Base-by-base conservation (phyloP, 1,140 invertebrate species). In the Rhopalosiphum padi region DNA sequence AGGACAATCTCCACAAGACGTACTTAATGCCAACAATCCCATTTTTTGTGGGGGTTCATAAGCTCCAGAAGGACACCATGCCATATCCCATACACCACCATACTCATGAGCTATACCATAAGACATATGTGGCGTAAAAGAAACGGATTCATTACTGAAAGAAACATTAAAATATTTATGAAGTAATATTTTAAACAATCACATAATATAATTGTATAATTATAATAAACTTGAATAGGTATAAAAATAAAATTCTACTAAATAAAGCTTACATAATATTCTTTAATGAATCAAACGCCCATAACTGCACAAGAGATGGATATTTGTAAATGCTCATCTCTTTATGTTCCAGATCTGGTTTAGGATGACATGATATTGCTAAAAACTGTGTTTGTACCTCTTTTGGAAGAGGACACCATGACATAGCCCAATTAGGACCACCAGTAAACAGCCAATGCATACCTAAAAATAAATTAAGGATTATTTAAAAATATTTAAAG, bases 61-160 rank as follows among this genome's bases (percentile, higher is more conserved):
- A 94, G 96, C 96, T 41, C 97, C 97, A 1, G 97, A 97, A 25
- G 97, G 97, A 95, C 97, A 98, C 97, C 97, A 98, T 94, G 96
- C 96, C 95, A 97, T 95, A 60, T 96, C 95, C 97, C 97, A 97
- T 25, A 97, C 95, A 21, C 96, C 96, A n/a, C 97, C 97, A 94
- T 95, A 96, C 37, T 97, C 95, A 94, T 97, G 96, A 51, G 96
- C 96, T 89, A 98, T 95, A 23, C 94, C 94, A 53, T 94, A 90
- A 18, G 90, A 83, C 92, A 94, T 93, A 82, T 55, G 37, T 41
- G 88, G 53, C 3, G 48, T 55, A 92, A 68, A 25, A 55, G 22
- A 9, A 37, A 9, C 7, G 6, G 82, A 55, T 51, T 85, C 18
- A 86, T n/a, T 8, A 85, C 91, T 93, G 25, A 85, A 48, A 93